Evolutionary conservation across 2,113 vertebrate genomes (phyloP).

Genomic region (Monarcha castaneiventris): DNA sequence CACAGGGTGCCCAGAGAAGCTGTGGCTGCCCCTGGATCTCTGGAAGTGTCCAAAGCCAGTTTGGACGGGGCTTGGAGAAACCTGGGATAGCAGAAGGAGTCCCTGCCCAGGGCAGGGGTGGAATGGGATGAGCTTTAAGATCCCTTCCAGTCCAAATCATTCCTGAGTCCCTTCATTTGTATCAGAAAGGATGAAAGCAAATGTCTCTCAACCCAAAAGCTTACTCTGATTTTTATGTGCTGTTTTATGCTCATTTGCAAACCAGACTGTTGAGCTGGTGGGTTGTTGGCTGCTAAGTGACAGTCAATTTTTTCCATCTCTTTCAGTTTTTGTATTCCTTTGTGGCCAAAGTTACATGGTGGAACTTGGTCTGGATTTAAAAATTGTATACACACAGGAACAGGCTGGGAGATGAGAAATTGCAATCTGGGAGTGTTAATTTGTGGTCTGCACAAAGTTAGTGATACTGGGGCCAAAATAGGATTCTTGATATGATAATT

Average conservation of each 20-base stretch:
- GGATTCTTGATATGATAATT: background rate
- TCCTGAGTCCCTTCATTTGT: background rate
- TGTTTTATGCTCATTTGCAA: background rate
- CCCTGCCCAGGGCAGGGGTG: background rate
- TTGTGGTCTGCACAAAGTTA: background rate
- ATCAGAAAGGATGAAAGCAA: background rate
- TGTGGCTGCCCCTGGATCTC: background rate
- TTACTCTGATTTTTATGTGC: background rate
- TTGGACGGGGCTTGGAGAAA: accelerated
- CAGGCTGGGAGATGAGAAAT: background rate
- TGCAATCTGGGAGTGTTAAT: background rate
- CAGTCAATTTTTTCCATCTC: background rate
- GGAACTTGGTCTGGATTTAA: background rate
- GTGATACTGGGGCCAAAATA: background rate
- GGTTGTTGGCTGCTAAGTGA: background rate
- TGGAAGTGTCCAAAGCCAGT: background rate
- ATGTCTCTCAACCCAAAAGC: background rate
- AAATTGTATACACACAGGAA: background rate
- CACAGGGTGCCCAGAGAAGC: background rate
- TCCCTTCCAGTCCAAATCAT: background rate
- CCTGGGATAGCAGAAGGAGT: accelerated
- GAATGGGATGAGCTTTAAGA: accelerated
- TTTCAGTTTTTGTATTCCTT: background rate
- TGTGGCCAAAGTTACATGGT: background rate
- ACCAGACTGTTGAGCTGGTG: background rate